Percentiles rank a stretch among this genome's conserved stretches.
Conservation (phyloP, 2,797 vertebrate genomes). For the Phrynocephalus guinanensis region DNA sequence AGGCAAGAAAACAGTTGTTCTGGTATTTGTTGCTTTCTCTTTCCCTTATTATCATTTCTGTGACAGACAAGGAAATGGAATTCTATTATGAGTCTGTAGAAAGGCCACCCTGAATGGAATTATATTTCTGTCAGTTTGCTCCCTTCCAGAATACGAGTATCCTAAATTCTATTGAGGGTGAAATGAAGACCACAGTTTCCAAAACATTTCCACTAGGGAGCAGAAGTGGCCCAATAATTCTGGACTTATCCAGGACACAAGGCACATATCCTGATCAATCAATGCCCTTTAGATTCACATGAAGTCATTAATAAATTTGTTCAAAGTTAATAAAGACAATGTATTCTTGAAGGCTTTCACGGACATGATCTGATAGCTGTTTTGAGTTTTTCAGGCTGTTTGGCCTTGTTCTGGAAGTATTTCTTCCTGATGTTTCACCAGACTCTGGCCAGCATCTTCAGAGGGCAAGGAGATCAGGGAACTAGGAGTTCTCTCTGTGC, state of each 20-base stretch:
- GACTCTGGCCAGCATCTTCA: too few relatives aligned
- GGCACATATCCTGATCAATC: not conserved
- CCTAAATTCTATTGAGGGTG: conserved; percentile 8
- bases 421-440: too few relatives aligned
- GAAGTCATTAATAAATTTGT: too few relatives aligned
- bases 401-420: too few relatives aligned
- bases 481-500: too few relatives aligned
- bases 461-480: too few relatives aligned
- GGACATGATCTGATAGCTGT: too few relatives aligned
- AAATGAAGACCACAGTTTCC: not conserved
- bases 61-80: conserved; percentile 57
- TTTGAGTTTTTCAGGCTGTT: too few relatives aligned
- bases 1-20: conserved; percentile 54
- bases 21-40: conserved; percentile 62
- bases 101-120: conserved; percentile 59
- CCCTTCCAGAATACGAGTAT: conserved; percentile 61
- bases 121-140: conserved; percentile 51
- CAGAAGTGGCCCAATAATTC: not conserved
- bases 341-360: too few relatives aligned
- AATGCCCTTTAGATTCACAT: not conserved
- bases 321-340: too few relatives aligned
- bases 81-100: conserved; percentile 59
- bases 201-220: conserved; percentile 11
- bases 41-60: conserved; percentile 71
- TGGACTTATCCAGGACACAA: not conserved